These are phyloP conservation scores for Xenus cinereus DNA, from an alignment of 2,113 vertebrate species.

Conservation along the genomic window DNA sequence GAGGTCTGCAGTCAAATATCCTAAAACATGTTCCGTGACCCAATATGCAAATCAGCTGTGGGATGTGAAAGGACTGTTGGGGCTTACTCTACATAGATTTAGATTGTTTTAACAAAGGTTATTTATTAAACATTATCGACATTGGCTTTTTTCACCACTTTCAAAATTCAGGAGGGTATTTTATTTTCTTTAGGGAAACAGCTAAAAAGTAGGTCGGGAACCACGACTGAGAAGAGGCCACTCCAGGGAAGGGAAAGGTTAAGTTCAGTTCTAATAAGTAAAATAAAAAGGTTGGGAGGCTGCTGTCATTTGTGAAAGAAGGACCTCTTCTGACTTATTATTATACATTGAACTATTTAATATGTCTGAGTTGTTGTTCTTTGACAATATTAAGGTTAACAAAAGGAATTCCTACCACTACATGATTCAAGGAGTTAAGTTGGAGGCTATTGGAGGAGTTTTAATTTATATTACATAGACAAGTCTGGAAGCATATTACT, in stretches of 20 bases:
- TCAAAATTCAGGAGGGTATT: constrained; percentile 37
- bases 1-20: constrained; percentile 49
- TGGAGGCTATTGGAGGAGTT: background rate
- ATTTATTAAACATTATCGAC: constrained; percentile 64
- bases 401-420: background rate
- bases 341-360: background rate
- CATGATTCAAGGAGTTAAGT: background rate
- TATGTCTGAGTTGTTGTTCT: background rate
- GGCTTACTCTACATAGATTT: constrained; percentile 55
- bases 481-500: background rate
- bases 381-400: background rate
- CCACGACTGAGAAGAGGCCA: background rate
- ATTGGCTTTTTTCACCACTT: constrained; percentile 15
- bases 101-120: constrained; percentile 54
- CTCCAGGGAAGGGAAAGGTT: constrained; percentile 47
- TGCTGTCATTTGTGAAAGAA: constrained; percentile 19
- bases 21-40: constrained; percentile 48
- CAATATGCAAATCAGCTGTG: constrained; percentile 62
- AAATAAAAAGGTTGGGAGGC: background rate
- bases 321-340: background rate
- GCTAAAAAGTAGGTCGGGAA: constrained; percentile 28
- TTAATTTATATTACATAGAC: background rate
- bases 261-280: background rate
- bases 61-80: constrained; percentile 31
- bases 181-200: constrained; percentile 33